These are phyloP conservation scores for Neotragus moschatus DNA, from an alignment of 2,113 vertebrate species.

Conservation along the genomic window DNA sequence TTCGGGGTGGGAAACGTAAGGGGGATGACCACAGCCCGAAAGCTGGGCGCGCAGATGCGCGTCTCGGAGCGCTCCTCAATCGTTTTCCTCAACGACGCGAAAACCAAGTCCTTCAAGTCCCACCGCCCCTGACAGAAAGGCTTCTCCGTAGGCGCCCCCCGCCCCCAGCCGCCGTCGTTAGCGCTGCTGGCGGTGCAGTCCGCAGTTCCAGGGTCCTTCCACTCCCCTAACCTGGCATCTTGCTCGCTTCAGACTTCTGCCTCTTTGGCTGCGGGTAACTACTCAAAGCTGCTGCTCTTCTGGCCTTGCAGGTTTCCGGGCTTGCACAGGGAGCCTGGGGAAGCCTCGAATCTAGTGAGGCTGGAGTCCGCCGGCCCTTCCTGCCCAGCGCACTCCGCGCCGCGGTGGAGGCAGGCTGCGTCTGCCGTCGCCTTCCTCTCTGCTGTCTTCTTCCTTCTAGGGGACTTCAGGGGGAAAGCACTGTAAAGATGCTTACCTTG, in stretches of 20 bases:
- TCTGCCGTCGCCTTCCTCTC: conserved; percentile 31
- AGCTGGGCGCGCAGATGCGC: conserved; percentile 63
- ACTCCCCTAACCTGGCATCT: background rate
- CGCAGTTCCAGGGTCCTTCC: background rate
- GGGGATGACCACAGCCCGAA: conserved; percentile 70
- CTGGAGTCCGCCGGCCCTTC: background rate
- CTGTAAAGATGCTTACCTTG: conserved; percentile 38
- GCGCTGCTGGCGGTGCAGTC: conserved; percentile 13
- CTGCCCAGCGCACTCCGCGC: background rate
- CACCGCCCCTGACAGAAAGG: conserved; percentile 11
- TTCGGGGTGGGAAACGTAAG: conserved; percentile 44
- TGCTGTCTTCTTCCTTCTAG: conserved; percentile 3
- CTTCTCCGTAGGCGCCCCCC: background rate
- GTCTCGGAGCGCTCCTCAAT: conserved; percentile 58
- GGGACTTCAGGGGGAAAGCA: conserved; percentile 3
- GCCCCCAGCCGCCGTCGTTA: too few relatives aligned
- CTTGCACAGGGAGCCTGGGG: conserved; percentile 12
- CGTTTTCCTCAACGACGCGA: conserved; percentile 66
- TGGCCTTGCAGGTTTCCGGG: background rate
- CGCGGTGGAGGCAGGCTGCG: background rate
- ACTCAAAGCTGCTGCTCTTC: background rate
- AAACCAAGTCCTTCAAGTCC: conserved; percentile 62
- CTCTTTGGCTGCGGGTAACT: background rate
- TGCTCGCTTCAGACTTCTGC: background rate
- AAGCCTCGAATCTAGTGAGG: background rate